Evolutionary conservation across 2,888 invertebrate genomes (phyloP).

Genomic region (Sphaerophoria rueppellii): DNA sequence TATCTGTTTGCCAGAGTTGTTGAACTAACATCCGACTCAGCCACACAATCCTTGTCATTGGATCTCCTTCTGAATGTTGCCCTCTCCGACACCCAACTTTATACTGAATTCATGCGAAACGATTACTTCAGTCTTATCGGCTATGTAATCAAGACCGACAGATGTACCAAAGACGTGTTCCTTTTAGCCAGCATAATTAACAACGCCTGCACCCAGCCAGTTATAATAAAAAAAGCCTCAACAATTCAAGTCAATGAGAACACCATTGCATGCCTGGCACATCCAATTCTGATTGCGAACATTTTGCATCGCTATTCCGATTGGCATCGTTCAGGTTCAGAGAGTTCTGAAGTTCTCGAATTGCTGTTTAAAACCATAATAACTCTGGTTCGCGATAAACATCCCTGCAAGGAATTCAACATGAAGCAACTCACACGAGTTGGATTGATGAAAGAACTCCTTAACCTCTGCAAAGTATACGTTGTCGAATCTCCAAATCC

Average conservation of each 20-base stretch:
- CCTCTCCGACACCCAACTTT: constrained; percentile 85
- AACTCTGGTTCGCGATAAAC: constrained; percentile 85
- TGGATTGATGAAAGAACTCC: constrained; percentile 85
- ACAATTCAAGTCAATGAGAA: constrained; percentile 81
- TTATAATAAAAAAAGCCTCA: constrained; percentile 83
- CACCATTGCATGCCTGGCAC: constrained; percentile 83
- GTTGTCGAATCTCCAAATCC: constrained; percentile 81
- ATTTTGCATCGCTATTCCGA: constrained; percentile 84
- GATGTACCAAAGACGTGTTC: constrained; percentile 84
- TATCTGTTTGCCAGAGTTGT: constrained; percentile 88
- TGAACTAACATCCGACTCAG: constrained; percentile 85
- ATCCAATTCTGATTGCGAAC: constrained; percentile 84
- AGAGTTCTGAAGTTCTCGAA: constrained; percentile 81
- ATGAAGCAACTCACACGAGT: constrained; percentile 87
- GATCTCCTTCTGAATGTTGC: constrained; percentile 85
- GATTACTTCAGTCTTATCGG: constrained; percentile 85
- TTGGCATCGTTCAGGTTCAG: constrained; percentile 81
- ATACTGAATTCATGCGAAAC: constrained; percentile 85
- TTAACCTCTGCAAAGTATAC: constrained; percentile 81
- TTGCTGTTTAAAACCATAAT: constrained; percentile 81
- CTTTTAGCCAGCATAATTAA: constrained; percentile 87
- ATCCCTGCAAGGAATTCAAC: constrained; percentile 88
- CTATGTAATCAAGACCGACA: constrained; percentile 85
- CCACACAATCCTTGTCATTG: constrained; percentile 86
- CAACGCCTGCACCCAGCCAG: constrained; percentile 85